phyloP scores from a whole-genome alignment of 2,888 invertebrate species.

The Pelosia muscerda region DNA sequence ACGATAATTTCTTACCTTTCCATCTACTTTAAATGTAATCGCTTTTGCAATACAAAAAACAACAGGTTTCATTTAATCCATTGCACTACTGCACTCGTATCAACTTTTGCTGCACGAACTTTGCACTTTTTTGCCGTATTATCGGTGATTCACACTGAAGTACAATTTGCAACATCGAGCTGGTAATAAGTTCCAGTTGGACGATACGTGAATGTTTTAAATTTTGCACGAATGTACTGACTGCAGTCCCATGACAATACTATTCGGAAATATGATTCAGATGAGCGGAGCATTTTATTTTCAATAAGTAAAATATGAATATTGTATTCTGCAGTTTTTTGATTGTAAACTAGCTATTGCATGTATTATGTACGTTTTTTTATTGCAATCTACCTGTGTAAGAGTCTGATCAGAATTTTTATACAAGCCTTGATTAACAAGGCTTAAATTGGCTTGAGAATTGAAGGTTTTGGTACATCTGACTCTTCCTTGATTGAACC shows the following conservation, averaged over 20 bases:
- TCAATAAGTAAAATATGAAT: slow-evolving; percentile 1
- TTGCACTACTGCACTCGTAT: slow-evolving; percentile 20
- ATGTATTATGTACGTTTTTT: no score
- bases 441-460: no score
- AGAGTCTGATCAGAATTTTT: no score
- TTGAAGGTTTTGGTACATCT: no score
- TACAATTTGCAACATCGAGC: slow-evolving; percentile 41
- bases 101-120: slow-evolving; percentile 19
- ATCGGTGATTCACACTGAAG: slow-evolving; percentile 38
- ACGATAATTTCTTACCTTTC: neutral
- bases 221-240: slow-evolving; percentile 32
- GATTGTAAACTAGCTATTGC: neutral
- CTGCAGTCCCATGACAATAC: slow-evolving; percentile 37
- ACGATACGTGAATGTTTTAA: slow-evolving; percentile 43
- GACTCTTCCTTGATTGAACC: no score
- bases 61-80: neutral
- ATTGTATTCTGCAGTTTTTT: neutral
- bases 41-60: neutral
- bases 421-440: no score
- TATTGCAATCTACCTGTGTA: no score
- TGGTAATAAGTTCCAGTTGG: slow-evolving; percentile 41
- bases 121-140: slow-evolving; percentile 40
- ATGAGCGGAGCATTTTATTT: slow-evolving; percentile 13
- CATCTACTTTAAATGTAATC: no score
- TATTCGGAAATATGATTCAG: slow-evolving; percentile 30